Conservation (phyloP, 2,113 vertebrate species). For the Ctenomys sociabilis region DNA sequence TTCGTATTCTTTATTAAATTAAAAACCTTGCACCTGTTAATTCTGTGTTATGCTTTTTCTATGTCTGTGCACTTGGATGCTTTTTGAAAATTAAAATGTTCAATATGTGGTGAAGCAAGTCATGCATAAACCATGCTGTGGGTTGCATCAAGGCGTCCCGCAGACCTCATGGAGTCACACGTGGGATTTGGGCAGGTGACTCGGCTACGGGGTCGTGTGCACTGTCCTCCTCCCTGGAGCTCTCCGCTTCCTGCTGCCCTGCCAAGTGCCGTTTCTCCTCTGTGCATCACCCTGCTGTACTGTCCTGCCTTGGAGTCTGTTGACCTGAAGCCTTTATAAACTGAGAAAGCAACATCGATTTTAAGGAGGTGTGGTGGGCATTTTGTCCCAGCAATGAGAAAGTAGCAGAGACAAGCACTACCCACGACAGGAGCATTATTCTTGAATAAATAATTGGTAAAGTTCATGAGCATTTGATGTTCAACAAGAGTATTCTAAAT, state of each 20-base stretch:
- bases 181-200: neutral
- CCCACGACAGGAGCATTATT: neutral
- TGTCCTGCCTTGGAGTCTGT: neutral
- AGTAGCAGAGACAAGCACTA: neutral
- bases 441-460: conserved; percentile 6
- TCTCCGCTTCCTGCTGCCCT: neutral
- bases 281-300: neutral
- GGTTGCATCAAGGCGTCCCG: neutral
- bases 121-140: neutral
- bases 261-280: neutral
- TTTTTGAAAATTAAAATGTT: neutral
- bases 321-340: neutral
- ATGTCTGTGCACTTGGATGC: neutral
- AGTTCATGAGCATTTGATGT: neutral
- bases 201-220: neutral
- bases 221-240: neutral
- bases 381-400: neutral
- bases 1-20: neutral
- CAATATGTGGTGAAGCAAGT: neutral
- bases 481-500: neutral
- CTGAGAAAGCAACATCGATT: neutral
- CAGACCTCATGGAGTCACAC: neutral
- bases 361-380: neutral
- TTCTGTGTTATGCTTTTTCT: neutral
- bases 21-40: neutral